These are phyloP conservation scores for Yponomeuta malinellus DNA, from an alignment of 2,888 invertebrate genomes.

Conservation along the genomic window DNA sequence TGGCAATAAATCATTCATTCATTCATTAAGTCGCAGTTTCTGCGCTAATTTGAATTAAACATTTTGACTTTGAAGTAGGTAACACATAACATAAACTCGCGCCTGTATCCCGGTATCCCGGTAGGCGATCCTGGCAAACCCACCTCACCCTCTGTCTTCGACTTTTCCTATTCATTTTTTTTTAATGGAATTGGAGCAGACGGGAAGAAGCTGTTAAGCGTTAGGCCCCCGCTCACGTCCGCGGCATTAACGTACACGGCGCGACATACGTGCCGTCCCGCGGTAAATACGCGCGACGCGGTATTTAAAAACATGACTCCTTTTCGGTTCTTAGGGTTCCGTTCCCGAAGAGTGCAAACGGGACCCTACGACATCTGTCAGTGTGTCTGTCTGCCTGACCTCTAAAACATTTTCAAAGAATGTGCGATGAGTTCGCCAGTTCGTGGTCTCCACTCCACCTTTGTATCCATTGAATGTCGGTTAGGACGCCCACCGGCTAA, in stretches of 20 bases:
- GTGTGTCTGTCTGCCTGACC: too few species aligned
- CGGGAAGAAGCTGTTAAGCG: conserved; percentile 21
- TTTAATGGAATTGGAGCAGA: neutral
- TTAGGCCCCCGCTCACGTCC: conserved; percentile 59
- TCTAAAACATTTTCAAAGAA: too few species aligned
- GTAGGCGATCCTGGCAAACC: neutral
- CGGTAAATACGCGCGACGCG: neutral
- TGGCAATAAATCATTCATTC: too few species aligned
- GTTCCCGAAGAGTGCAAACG: too few species aligned
- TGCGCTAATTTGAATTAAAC: neutral
- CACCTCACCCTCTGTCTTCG: neutral
- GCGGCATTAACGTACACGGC: conserved; percentile 63
- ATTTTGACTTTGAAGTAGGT: too few species aligned
- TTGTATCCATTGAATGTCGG: too few species aligned
- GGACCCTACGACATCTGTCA: too few species aligned
- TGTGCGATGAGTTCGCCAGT: too few species aligned
- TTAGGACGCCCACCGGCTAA: too few species aligned
- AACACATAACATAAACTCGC: neutral
- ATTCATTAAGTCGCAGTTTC: too few species aligned
- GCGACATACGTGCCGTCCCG: conserved; percentile 48
- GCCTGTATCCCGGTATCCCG: too few species aligned
- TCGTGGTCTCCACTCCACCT: too few species aligned
- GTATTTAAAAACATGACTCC: neutral
- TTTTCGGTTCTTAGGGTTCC: neutral
- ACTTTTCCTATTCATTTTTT: neutral